phyloP scores from a whole-genome alignment of 2,113 vertebrate species.

The Proterorhinus semilunaris region DNA sequence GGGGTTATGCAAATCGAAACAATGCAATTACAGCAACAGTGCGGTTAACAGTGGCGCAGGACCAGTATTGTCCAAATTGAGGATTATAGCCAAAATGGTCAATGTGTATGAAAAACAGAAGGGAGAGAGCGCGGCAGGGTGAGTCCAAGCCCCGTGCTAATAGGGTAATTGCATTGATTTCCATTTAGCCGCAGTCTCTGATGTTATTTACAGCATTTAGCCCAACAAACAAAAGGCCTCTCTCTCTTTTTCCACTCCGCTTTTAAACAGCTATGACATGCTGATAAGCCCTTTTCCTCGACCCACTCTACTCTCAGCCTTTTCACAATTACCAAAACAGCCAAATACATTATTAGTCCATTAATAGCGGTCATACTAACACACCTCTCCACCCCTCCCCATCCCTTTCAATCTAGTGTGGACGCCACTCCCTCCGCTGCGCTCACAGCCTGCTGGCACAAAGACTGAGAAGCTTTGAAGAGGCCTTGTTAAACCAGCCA shows the following conservation, averaged over 20 bases:
- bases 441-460: conserved; percentile 52
- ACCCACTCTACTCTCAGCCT: conserved; percentile 40
- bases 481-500: conserved; percentile 56
- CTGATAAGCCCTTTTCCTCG: conserved; percentile 52
- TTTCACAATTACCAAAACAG: conserved; percentile 64
- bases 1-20: conserved; percentile 86
- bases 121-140: conserved; percentile 37
- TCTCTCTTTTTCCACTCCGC: conserved; percentile 55
- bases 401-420: conserved; percentile 44
- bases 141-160: conserved; percentile 76
- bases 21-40: conserved; percentile 66
- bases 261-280: conserved; percentile 70
- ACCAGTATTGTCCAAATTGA: conserved; percentile 5
- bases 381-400: conserved; percentile 25
- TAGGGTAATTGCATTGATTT: conserved; percentile 84
- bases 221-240: conserved; percentile 63
- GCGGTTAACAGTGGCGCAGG: neutral
- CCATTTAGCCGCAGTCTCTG: conserved; percentile 79
- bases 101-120: conserved; percentile 18
- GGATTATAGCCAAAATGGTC: conserved; percentile 3
- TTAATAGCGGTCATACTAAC: conserved; percentile 56
- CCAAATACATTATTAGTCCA: conserved; percentile 65
- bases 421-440: conserved; percentile 29
- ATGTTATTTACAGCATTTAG: conserved; percentile 82
- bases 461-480: conserved; percentile 52